phyloP scores from a whole-genome alignment of 2,888 invertebrate genomes.

The Perizoma flavofasciatum region DNA sequence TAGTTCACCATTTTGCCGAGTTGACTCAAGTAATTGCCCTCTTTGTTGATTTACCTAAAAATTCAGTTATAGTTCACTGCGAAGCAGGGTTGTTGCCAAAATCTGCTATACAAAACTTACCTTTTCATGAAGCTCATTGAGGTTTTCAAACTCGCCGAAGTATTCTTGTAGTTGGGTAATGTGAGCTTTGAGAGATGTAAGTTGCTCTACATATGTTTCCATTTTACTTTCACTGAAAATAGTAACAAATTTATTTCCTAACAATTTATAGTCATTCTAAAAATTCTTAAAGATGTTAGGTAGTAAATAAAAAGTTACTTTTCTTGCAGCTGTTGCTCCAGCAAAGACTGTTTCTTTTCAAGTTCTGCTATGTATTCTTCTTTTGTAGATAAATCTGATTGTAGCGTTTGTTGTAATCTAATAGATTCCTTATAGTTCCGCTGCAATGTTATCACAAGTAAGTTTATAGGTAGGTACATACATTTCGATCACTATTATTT shows the following conservation, averaged over 20 bases:
- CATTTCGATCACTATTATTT: no score
- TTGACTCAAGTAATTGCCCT: constrained; percentile 55
- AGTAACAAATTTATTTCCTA: not conserved
- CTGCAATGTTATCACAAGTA: constrained; percentile 42
- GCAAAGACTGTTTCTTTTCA: constrained; percentile 51
- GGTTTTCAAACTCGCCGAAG: constrained; percentile 64
- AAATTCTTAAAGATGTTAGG: not conserved
- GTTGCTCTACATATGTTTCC: constrained; percentile 62
- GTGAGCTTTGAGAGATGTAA: constrained; percentile 59
- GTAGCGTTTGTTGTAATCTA: constrained; percentile 49
- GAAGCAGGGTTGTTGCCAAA: not conserved
- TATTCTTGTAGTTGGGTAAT: constrained; percentile 62
- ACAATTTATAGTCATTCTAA: no score
- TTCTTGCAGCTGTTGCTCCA: constrained; percentile 60
- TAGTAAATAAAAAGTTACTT: constrained; percentile 41
- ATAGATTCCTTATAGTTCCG: constrained; percentile 51
- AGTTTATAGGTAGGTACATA: no score
- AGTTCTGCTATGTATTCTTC: constrained; percentile 59
- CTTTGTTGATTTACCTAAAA: constrained; percentile 62
- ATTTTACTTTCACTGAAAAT: constrained; percentile 64
- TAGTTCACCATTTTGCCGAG: constrained; percentile 57
- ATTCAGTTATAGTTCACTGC: not conserved
- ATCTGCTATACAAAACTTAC: constrained; percentile 39
- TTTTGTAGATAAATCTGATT: constrained; percentile 52
- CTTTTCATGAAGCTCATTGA: constrained; percentile 61